These are phyloP conservation scores for Montipora sp. DNA, from an alignment of 64 coral and sea anemone genomes.

Conservation along the genomic window DNA sequence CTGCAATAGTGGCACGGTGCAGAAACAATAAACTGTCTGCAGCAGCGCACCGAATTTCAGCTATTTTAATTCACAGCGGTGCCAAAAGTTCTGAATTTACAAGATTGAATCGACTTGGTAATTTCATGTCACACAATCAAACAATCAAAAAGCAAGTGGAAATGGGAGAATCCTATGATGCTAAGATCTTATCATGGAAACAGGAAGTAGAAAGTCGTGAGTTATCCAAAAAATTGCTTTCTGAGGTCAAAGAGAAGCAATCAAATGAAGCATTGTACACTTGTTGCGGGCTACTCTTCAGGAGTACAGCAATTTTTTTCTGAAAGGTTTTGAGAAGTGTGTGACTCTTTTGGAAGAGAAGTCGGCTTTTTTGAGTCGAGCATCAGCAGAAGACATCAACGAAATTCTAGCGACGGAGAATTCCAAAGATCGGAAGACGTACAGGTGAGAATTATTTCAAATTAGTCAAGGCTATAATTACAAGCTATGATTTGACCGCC, in stretches of 20 bases:
- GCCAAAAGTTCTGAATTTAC: conserved; percentile 45
- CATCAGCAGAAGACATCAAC: neutral
- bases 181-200: conserved; percentile 36
- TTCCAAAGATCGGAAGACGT: neutral
- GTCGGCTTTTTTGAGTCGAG: neutral
- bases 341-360: neutral
- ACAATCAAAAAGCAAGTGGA: conserved; percentile 60
- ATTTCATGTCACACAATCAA: conserved; percentile 53
- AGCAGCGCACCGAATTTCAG: conserved; percentile 53
- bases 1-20: conserved; percentile 50
- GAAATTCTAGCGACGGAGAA: neutral
- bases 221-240: neutral
- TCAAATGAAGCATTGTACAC: neutral
- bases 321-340: neutral
- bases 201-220: conserved; percentile 22
- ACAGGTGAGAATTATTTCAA: neutral
- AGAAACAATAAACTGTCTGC: conserved; percentile 46
- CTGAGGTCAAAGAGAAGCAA: neutral
- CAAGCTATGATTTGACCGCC: no score
- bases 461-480: no score
- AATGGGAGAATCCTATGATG: conserved; percentile 37
- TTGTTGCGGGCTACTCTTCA: neutral
- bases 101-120: conserved; percentile 50
- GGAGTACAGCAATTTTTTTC: neutral
- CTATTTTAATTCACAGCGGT: conserved; percentile 57